A percentile compares a stretch with the other conserved stretches of the same genome.
These are phyloP conservation scores for Holcopasites calliopsidis DNA, from an alignment of 1,140 invertebrate species.

Conservation along the genomic window DNA sequence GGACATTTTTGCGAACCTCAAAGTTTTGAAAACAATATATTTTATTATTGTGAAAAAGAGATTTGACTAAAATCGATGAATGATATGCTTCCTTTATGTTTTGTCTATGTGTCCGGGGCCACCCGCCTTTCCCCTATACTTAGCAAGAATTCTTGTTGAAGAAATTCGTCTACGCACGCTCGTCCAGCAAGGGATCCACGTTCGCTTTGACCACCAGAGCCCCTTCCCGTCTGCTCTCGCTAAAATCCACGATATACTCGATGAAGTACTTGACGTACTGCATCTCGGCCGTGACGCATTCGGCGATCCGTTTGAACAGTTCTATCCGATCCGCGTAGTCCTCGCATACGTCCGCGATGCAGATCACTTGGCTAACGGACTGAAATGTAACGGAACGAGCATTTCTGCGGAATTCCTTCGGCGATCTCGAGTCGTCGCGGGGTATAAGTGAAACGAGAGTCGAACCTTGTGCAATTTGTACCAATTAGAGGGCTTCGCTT, in stretches of 20 bases:
- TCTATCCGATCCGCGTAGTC: conserved; percentile 73
- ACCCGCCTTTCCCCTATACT: too few relatives aligned
- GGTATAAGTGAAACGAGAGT: too few relatives aligned
- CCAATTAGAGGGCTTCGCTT: conserved; percentile 85
- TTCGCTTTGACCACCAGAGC: conserved; percentile 85
- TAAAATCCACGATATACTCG: conserved; percentile 84
- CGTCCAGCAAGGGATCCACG: conserved; percentile 85
- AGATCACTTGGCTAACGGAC: conserved; percentile 84
- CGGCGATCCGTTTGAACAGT: conserved; percentile 81
- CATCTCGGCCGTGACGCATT: conserved; percentile 81
- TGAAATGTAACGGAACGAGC: conserved; percentile 66
- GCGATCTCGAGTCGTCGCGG: too few relatives aligned
- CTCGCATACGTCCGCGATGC: conserved; percentile 84
- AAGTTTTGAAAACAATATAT: too few relatives aligned
- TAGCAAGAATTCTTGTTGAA: too few relatives aligned
- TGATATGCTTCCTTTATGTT: too few relatives aligned
- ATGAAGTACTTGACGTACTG: conserved; percentile 81
- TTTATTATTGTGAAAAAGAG: too few relatives aligned
- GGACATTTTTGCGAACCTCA: too few relatives aligned
- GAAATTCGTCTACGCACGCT: conserved; percentile 78
- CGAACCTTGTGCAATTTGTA: conserved; percentile 82
- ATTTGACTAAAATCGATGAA: too few relatives aligned
- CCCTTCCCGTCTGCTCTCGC: conserved; percentile 82
- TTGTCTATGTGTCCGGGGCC: too few relatives aligned
- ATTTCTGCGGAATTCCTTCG: too few relatives aligned